Base-by-base conservation (phyloP, 2,888 invertebrate species). In the Synanthedon andrenaeformis region DNA sequence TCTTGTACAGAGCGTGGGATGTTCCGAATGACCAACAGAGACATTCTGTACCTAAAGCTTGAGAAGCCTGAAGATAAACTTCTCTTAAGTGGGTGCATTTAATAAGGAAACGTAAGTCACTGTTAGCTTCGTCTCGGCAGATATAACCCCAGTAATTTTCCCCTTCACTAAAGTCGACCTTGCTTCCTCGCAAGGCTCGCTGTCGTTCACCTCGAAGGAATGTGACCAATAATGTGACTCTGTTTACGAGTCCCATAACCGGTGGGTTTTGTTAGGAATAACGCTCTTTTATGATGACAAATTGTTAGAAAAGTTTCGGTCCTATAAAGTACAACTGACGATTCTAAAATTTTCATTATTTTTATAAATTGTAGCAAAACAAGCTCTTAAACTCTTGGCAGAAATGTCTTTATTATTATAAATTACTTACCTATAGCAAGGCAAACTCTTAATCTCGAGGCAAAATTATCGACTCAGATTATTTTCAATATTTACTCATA, bases 161-260 rank as follows among this genome's bases (percentile, higher is more conserved):
- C 84, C 86, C 85, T 85, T 84, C 84, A 83, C 86, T 64, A 73
- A 61, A 70, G 59, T 41, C 13, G 82, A 76, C 86, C 86, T 86
- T 86, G 86, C 69, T 66, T 67, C 64, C 64, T 67, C 72, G 66
- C 79, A 79, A 80, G 81, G 76, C 79, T 72, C 56, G 60, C 71
- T 76, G 77, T 79, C 76, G 79, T 72, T 78, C 71, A 73, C 72
- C 73, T 77, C 75, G 67, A 51, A 65, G 80, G 85, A 86, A 86
- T 85, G 85, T 74, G 74, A 70, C 72, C 76, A 75, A 66, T 76
- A 79, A 75, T 71, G 74, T 68, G 72, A 42, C 71, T 71, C 68
- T 71, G 74, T 77, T 79, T 74, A 78, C 75, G 72, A 74, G 69
- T 57, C 56, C 56, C 51, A 35, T 35, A 35, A 57, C 55, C 59